phyloP scores from a whole-genome alignment of 2,113 vertebrate genomes.

The Pseudorhombus dupliciocellatus region DNA sequence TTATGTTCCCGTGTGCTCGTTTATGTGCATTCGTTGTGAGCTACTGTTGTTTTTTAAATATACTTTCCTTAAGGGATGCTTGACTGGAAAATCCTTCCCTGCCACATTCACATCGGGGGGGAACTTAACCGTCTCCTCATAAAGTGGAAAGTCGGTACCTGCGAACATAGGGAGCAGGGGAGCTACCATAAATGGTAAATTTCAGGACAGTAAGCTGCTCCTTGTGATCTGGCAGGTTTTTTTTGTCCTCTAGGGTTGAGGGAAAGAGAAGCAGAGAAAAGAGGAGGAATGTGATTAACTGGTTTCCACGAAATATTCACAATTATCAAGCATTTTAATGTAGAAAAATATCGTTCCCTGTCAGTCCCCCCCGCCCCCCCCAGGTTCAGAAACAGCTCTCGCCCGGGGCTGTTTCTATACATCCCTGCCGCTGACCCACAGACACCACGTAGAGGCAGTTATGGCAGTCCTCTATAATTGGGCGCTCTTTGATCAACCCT shows the following conservation, averaged over 20 bases:
- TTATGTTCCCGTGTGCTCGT: slow-evolving; percentile 7
- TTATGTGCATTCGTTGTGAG: slow-evolving; percentile 5
- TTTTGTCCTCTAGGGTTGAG: background rate
- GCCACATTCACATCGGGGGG: slow-evolving; percentile 45
- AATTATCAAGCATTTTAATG: background rate
- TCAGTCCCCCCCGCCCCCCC: no score
- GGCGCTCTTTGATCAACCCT: slow-evolving; percentile 13
- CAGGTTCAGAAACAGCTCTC: background rate
- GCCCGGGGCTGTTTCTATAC: slow-evolving; percentile 3
- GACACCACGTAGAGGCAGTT: background rate
- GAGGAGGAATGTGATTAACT: background rate
- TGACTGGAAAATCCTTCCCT: slow-evolving; percentile 51
- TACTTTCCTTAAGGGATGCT: slow-evolving; percentile 34
- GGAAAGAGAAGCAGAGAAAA: background rate
- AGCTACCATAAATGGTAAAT: slow-evolving; percentile 71
- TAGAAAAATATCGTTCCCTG: background rate
- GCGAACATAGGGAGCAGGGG: slow-evolving; percentile 59
- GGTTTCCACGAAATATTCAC: background rate
- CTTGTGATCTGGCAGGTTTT: slow-evolving; percentile 38
- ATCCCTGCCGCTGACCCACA: slow-evolving; percentile 20
- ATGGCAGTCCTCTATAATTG: slow-evolving; percentile 26
- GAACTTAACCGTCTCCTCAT: slow-evolving; percentile 59
- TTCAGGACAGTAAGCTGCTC: slow-evolving; percentile 52
- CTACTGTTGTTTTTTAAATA: slow-evolving; percentile 9
- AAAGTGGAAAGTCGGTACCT: slow-evolving; percentile 69